Percentiles rank a stretch among this genome's conserved stretches.
phyloP scores from a whole-genome alignment of 1,140 invertebrate species.

The Drosophila pectinifera region DNA sequence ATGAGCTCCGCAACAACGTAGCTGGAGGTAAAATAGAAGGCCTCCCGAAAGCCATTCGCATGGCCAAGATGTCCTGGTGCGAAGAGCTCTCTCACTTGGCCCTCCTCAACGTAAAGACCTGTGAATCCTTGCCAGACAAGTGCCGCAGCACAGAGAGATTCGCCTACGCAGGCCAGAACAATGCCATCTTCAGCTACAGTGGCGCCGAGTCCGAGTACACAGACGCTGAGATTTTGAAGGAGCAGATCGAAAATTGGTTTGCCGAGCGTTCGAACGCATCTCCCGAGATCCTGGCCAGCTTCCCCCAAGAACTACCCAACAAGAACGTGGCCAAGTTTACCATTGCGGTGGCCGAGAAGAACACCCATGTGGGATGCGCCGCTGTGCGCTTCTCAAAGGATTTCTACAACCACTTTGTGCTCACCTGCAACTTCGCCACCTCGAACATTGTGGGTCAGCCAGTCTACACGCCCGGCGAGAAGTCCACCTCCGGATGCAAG shows the following conservation, averaged over 20 bases:
- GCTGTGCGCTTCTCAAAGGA: conserved; percentile 59
- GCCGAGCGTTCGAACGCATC: conserved; percentile 48
- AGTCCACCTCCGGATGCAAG: conserved; percentile 57
- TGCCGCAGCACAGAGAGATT: conserved; percentile 75
- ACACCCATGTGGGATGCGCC: conserved; percentile 62
- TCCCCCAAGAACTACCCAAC: conserved; percentile 62
- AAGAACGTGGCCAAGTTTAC: conserved; percentile 65
- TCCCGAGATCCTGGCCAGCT: conserved; percentile 58
- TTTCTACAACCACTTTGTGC: conserved; percentile 64
- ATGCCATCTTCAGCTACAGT: conserved; percentile 68
- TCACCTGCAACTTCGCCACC: conserved; percentile 66
- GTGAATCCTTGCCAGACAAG: conserved; percentile 63
- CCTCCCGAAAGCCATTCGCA: conserved; percentile 56
- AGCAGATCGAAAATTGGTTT: conserved; percentile 74
- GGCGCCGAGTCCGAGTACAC: conserved; percentile 59
- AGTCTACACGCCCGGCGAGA: conserved; percentile 61
- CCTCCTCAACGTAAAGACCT: conserved; percentile 56
- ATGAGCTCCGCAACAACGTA: conserved; percentile 66
- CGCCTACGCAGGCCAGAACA: conserved; percentile 72
- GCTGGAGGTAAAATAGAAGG: conserved; percentile 56
- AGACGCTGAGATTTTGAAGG: conserved; percentile 66
- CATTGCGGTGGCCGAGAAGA: conserved; percentile 63
- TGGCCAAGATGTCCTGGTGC: conserved; percentile 76
- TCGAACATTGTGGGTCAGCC: conserved; percentile 63
- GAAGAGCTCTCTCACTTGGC: conserved; percentile 64